Evolutionary conservation across 2,888 invertebrate genomes (phyloP).

Genomic region (Brachyopa scutellaris): DNA sequence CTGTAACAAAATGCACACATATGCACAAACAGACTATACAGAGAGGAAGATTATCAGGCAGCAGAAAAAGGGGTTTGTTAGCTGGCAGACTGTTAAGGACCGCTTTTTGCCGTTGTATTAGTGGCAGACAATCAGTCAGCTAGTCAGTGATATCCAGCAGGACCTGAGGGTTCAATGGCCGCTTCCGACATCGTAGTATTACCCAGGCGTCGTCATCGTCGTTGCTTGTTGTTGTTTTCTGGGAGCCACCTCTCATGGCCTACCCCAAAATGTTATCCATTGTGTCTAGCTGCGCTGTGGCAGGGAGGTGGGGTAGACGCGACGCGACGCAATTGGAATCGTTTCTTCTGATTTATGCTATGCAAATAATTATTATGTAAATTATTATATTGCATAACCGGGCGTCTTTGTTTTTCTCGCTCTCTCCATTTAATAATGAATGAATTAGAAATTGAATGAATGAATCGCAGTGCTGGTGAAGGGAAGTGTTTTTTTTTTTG

Average conservation of each 20-base stretch:
- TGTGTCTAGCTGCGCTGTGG: slow-evolving; percentile 48
- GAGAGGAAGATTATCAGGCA: not conserved
- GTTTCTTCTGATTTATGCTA: slow-evolving; percentile 51
- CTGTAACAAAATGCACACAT: slow-evolving; percentile 30
- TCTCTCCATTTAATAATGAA: slow-evolving; percentile 23
- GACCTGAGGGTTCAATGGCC: slow-evolving; percentile 65
- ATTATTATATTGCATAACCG: slow-evolving; percentile 47
- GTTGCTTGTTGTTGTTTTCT: slow-evolving; percentile 62
- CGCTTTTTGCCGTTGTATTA: slow-evolving; percentile 38
- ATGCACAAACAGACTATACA: not conserved
- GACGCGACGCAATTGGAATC: slow-evolving; percentile 16
- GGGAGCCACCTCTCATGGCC: slow-evolving; percentile 73
- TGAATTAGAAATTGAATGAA: slow-evolving; percentile 42
- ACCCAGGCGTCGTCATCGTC: slow-evolving; percentile 43
- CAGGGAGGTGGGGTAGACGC: slow-evolving; percentile 57
- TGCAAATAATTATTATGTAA: slow-evolving; percentile 46
- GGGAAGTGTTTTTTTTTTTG: not conserved
- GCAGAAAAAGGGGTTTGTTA: slow-evolving; percentile 48
- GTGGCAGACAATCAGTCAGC: slow-evolving; percentile 71
- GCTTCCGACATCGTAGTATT: slow-evolving; percentile 40
- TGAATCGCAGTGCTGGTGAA: not conserved
- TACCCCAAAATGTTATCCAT: slow-evolving; percentile 67
- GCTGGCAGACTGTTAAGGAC: slow-evolving; percentile 47
- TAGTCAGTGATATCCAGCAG: slow-evolving; percentile 67
- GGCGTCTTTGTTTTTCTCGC: slow-evolving; percentile 7